Evolutionary conservation across 2,888 invertebrate species (phyloP), one percentile per base, ranked within the genome.

Genomic region (Leptothorax acervorum): DNA sequence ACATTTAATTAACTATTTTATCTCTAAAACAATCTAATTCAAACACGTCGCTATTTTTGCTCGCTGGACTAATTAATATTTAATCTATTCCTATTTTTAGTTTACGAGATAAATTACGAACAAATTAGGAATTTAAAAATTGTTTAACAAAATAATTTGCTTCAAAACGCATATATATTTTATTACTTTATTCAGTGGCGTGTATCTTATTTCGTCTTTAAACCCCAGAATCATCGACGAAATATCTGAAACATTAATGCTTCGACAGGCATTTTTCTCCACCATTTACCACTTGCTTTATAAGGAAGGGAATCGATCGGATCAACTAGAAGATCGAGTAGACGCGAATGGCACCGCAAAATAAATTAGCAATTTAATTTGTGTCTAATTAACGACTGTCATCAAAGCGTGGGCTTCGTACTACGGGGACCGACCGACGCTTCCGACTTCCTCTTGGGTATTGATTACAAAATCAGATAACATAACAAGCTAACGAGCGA

Each of bases 381-480:
- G n/a, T 48, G 48, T 65, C 35, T 86, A 84, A 88, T 92, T 88
- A 89, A 90, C 88, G 73, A 63, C 55, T 78, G 82, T 79, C 70
- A 63, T 66, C 83, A 57, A 62, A 23, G 55, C 68, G 60, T 31
- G 45, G 55, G 51, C 1, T 48, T 60, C 9, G 39, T 60, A 42
- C 12, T 60, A 48, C 55, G 60, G 84, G 51, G 86, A 85, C 86
- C 86, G 55, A 75, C 71, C 86, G 55, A 76, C 71, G 73, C 78
- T 83, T 85, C 82, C 85, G 84, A 88, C 89, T 90, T 89, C 87
- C 89, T 85, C 79, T 5, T 81, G 85, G 79, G 88, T 92, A 92
- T 94, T 91, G 93, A 93, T 92, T 93, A 91, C 92, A 87, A 90
- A 92, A 91, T 90, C 87, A 91, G 91, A 91, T 91, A 91, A 91